phyloP scores from a whole-genome alignment of 2,797 vertebrate species.

The Smutsia temminckii region DNA sequence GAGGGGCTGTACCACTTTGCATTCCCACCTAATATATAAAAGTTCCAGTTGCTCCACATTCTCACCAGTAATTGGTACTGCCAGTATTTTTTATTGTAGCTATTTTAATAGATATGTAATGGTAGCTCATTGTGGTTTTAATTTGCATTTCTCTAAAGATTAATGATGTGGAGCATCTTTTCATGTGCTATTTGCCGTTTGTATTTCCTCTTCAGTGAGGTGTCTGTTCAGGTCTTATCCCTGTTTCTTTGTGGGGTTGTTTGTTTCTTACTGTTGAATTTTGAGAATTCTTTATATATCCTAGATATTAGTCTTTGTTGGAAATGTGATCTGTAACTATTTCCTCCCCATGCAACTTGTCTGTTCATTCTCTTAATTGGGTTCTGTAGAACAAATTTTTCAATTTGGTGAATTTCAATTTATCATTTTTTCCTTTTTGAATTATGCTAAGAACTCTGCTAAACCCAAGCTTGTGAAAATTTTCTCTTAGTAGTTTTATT shows the following conservation, averaged over 20 bases:
- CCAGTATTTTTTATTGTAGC: neutral
- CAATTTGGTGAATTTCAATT: neutral
- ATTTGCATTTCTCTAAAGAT: neutral
- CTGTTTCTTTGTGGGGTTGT: neutral
- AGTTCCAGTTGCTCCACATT: neutral
- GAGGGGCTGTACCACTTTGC: neutral
- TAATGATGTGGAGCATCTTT: neutral
- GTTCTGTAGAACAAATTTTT: neutral
- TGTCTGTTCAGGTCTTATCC: neutral
- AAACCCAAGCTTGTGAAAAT: conserved; percentile 13
- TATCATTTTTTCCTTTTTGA: neutral
- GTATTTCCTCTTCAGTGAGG: neutral
- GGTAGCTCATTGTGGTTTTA: neutral
- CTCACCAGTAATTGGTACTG: neutral
- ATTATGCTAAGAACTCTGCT: neutral
- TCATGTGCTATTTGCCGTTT: neutral
- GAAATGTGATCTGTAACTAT: neutral
- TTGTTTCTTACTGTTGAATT: neutral
- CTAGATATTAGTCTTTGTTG: neutral
- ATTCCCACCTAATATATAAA: neutral
- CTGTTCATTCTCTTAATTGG: conserved; percentile 17
- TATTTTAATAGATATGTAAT: neutral
- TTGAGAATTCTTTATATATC: neutral
- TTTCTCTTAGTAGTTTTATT: neutral
- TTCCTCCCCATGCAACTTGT: neutral